Conservation (phyloP, 2,888 invertebrate species). For the Tupiocoris notatus region DNA sequence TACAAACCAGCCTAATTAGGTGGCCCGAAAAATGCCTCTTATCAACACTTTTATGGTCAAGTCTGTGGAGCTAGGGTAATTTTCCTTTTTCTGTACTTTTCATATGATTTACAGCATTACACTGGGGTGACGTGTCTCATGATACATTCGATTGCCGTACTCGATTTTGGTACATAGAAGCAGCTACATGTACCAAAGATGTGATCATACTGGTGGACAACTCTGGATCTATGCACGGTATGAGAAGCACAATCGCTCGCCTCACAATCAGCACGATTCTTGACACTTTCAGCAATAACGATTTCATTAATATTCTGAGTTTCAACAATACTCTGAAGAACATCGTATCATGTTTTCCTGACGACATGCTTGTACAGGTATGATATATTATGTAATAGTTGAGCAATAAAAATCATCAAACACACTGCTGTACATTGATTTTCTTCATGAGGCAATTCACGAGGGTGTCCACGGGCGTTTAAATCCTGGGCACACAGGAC, state of each 20-base stretch:
- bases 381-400: too few species aligned
- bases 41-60: too few species aligned
- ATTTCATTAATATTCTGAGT: conserved; percentile 90
- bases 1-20: too few species aligned
- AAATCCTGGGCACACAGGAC: too few species aligned
- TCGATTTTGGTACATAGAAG: conserved; percentile 94
- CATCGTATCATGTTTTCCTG: conserved; percentile 77
- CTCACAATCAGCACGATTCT: conserved; percentile 85
- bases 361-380: conserved; percentile 72
- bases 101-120: conserved; percentile 63
- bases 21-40: too few species aligned
- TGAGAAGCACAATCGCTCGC: conserved; percentile 69
- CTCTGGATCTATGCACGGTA: conserved; percentile 95
- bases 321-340: conserved; percentile 68
- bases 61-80: too few species aligned
- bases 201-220: conserved; percentile 92
- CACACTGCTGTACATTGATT: too few species aligned
- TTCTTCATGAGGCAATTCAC: too few species aligned
- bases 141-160: conserved; percentile 76
- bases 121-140: conserved; percentile 61
- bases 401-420: too few species aligned
- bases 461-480: too few species aligned
- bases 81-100: too few species aligned
- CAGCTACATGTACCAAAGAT: conserved; percentile 96
- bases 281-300: conserved; percentile 95